Percentiles rank a stretch among this genome's conserved stretches.
phyloP scores from a whole-genome alignment of 1,140 invertebrate species.

The Lepidurus arcticus region DNA sequence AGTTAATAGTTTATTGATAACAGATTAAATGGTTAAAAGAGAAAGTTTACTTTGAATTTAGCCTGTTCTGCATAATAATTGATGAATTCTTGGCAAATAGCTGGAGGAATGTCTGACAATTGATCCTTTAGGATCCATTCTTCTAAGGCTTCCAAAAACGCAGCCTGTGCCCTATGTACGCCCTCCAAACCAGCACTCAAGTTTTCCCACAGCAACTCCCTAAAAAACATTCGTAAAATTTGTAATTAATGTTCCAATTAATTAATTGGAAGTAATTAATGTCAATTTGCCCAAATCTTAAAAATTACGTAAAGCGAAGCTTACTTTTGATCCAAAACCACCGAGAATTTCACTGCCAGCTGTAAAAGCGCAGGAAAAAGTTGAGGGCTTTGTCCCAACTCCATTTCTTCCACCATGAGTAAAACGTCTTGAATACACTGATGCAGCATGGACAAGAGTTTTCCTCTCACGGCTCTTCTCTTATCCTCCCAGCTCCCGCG shows the following conservation, averaged over 20 bases:
- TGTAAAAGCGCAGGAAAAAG: background rate
- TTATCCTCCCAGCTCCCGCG: slow-evolving; percentile 53
- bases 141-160: background rate
- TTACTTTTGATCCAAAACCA: background rate
- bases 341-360: background rate
- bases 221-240: background rate
- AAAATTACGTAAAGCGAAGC: background rate
- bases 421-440: background rate
- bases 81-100: background rate
- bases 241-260: too few relatives aligned
- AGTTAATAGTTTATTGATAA: background rate
- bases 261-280: too few relatives aligned
- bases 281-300: background rate
- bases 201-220: slow-evolving; percentile 1
- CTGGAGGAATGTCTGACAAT: slow-evolving; percentile 1
- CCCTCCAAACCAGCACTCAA: background rate
- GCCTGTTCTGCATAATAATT: background rate
- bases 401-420: slow-evolving; percentile 23
- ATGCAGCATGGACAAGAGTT: slow-evolving; percentile 46
- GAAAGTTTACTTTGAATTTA: background rate
- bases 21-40: background rate
- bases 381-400: background rate
- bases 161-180: background rate
- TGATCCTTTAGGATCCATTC: background rate
- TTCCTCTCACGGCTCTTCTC: slow-evolving; percentile 54